These are phyloP conservation scores for Brienomyrus longianalis DNA, from an alignment of 2,113 vertebrate genomes.

Conservation along the genomic window DNA sequence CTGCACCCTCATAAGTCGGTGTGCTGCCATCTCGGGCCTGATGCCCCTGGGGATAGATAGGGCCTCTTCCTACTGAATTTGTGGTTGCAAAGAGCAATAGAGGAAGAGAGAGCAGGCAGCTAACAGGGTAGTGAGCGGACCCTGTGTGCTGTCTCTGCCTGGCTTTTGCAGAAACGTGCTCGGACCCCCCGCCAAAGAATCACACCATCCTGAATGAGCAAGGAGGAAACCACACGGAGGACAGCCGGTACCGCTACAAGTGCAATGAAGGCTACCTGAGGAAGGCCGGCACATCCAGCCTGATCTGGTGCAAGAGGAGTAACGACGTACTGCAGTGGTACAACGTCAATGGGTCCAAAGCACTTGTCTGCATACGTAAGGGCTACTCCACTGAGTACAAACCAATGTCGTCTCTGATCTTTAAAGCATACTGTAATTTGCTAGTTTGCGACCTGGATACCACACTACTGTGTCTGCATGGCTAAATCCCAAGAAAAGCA, in stretches of 20 bases:
- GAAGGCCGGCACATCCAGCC: slow-evolving; percentile 52
- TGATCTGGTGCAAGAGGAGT: slow-evolving; percentile 27
- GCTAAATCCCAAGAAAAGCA: neutral
- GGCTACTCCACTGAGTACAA: neutral
- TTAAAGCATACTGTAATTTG: neutral
- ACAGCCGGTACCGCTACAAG: neutral
- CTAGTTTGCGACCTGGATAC: neutral
- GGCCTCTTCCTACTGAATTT: neutral
- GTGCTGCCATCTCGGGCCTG: neutral
- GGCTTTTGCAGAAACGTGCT: neutral
- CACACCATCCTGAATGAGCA: neutral
- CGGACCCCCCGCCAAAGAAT: neutral
- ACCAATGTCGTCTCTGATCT: neutral
- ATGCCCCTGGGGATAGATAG: neutral
- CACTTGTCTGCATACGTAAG: slow-evolving; percentile 52
- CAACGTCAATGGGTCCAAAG: accelerated
- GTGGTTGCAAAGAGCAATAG: neutral
- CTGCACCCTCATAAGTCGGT: neutral
- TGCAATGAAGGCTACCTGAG: slow-evolving; percentile 41
- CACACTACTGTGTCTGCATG: neutral
- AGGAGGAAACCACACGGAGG: accelerated
- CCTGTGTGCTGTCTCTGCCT: neutral
- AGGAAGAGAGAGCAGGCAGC: neutral
- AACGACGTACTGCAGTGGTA: neutral
- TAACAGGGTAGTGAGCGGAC: neutral